A percentile compares a stretch with the other conserved stretches of the same genome.
Evolutionary conservation across 2,797 vertebrate species (phyloP).

Genomic region (Typhlichthys eigenmanni): DNA sequence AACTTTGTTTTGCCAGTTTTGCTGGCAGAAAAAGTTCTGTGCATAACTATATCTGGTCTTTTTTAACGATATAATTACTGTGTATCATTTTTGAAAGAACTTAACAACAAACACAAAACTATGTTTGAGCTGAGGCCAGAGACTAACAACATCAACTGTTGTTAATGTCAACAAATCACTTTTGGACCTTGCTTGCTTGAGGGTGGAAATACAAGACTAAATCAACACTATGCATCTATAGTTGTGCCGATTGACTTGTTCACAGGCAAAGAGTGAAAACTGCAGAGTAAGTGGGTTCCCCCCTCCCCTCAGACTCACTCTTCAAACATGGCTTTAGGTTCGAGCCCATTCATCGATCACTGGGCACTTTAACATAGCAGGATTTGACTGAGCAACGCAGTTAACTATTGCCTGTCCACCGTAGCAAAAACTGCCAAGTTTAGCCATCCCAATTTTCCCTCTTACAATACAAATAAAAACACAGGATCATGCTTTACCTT

Average conservation of each 20-base stretch:
- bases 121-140: constrained; percentile 46
- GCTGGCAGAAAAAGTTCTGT: constrained; percentile 70
- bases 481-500: not conserved
- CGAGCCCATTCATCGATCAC: constrained; percentile 42
- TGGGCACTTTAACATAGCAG: constrained; percentile 30
- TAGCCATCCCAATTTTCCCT: too few species aligned
- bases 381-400: constrained; percentile 7
- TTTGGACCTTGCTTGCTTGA: constrained; percentile 1
- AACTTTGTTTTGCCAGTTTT: constrained; percentile 47
- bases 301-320: constrained; percentile 27
- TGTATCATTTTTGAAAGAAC: constrained; percentile 25
- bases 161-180: constrained; percentile 37
- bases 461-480: too few species aligned
- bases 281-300: constrained; percentile 45
- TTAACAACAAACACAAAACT: constrained; percentile 52
- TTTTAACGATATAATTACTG: constrained; percentile 40
- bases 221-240: constrained; percentile 7
- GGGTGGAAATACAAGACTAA: constrained; percentile 1
- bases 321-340: constrained; percentile 54
- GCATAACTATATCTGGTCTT: constrained; percentile 47
- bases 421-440: constrained; percentile 10
- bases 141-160: constrained; percentile 40
- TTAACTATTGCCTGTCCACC: constrained; percentile 62
- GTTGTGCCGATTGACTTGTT: not conserved
- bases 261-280: constrained; percentile 37